These are phyloP conservation scores for Piaya cayana DNA, from an alignment of 2,113 vertebrate genomes.

Conservation along the genomic window DNA sequence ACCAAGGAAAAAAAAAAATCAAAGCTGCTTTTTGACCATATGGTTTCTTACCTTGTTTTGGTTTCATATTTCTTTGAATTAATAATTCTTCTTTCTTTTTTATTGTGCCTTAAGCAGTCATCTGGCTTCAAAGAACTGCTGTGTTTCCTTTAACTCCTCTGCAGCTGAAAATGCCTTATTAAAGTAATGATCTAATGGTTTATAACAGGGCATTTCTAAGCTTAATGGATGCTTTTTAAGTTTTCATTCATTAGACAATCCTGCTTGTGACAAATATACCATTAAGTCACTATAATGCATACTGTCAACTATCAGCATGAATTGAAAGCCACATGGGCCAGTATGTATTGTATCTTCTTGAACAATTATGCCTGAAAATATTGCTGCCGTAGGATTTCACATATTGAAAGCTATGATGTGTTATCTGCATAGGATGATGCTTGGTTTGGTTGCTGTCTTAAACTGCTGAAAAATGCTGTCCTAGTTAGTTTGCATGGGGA, in stretches of 20 bases:
- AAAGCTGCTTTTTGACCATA: not conserved
- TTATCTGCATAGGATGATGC: not conserved
- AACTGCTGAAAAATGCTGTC: not conserved
- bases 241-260: slow-evolving; percentile 8
- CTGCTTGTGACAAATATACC: slow-evolving; percentile 12
- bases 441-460: not conserved
- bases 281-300: not conserved
- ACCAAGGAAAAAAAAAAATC: not conserved
- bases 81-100: slow-evolving; percentile 14
- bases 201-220: slow-evolving; percentile 9
- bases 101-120: slow-evolving; percentile 25
- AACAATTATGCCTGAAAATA: not conserved
- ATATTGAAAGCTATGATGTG: not conserved
- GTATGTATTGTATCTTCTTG: not conserved
- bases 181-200: slow-evolving; percentile 52
- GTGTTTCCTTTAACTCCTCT: slow-evolving; percentile 35
- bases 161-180: slow-evolving; percentile 49
- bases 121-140: slow-evolving; percentile 41
- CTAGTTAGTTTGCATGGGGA: not conserved
- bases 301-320: not conserved
- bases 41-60: not conserved
- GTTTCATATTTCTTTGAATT: slow-evolving; percentile 6
- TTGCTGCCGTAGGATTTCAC: not conserved
- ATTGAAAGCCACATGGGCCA: not conserved
- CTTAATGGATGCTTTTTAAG: slow-evolving; percentile 28